These are phyloP conservation scores for Paralichthys olivaceus DNA, from an alignment of 2,113 vertebrate species.

Conservation along the genomic window DNA sequence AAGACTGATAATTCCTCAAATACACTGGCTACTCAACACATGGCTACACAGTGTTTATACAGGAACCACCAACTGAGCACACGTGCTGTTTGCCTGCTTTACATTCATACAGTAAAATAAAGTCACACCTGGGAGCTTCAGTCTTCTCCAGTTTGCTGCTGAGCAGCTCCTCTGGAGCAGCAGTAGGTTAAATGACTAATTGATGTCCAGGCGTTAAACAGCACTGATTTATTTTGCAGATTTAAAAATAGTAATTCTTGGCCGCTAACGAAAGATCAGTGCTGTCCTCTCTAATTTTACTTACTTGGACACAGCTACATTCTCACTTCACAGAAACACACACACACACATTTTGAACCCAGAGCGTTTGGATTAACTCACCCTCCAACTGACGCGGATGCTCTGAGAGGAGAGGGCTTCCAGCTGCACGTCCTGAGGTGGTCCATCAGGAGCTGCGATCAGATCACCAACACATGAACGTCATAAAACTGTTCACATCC, in stretches of 20 bases:
- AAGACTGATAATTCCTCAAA: not conserved
- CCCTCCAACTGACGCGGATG: constrained; percentile 97
- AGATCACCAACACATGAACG: constrained; percentile 8
- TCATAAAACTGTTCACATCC: constrained; percentile 8
- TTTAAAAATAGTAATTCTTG: not conserved
- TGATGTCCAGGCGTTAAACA: not conserved
- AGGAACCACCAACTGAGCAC: too few relatives aligned
- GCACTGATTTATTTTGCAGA: not conserved
- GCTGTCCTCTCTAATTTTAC: not conserved
- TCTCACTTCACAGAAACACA: not conserved
- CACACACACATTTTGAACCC: not conserved
- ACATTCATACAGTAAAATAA: not conserved
- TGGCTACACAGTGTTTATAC: too few relatives aligned
- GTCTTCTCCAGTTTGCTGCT: not conserved
- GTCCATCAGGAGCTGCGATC: constrained; percentile 92
- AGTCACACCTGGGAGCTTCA: constrained; percentile 5
- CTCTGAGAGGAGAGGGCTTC: constrained; percentile 97
- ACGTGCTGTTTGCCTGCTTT: too few relatives aligned
- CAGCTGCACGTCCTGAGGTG: constrained; percentile 96
- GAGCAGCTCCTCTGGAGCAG: not conserved
- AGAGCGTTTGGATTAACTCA: constrained; percentile 68
- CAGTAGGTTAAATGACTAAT: not conserved
- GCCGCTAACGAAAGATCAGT: not conserved
- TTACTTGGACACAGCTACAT: not conserved
- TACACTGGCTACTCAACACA: too few relatives aligned